These are phyloP conservation scores for Drosophila arawakana DNA, from an alignment of 1,140 invertebrate genomes.

Conservation along the genomic window DNA sequence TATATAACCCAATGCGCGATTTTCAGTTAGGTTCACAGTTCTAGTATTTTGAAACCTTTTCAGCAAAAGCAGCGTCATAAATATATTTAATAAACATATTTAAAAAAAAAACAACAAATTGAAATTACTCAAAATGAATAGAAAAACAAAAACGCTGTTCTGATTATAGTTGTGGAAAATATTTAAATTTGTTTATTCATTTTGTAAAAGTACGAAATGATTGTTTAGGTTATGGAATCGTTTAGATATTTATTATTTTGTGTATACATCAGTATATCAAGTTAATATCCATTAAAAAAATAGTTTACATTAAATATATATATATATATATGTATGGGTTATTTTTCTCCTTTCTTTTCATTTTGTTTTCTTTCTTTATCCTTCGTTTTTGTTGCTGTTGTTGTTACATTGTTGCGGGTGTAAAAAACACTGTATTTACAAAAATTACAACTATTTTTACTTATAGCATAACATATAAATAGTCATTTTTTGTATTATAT, in stretches of 20 bases:
- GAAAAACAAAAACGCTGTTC: not conserved
- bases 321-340: slow-evolving; percentile 40
- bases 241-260: slow-evolving; percentile 59
- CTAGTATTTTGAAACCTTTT: slow-evolving; percentile 45
- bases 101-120: slow-evolving; percentile 1
- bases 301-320: slow-evolving; percentile 66
- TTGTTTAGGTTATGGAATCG: slow-evolving; percentile 58
- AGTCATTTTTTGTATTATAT: slow-evolving; percentile 78
- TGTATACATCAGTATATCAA: slow-evolving; percentile 56
- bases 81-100: slow-evolving; percentile 54
- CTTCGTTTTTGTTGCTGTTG: slow-evolving; percentile 51
- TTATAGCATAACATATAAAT: slow-evolving; percentile 77
- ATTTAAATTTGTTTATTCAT: slow-evolving; percentile 1
- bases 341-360: slow-evolving; percentile 48
- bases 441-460: slow-evolving; percentile 72
- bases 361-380: slow-evolving; percentile 49
- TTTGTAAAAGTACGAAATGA: slow-evolving; percentile 35
- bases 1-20: slow-evolving; percentile 47
- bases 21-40: slow-evolving; percentile 41
- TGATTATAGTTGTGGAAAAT: not conserved
- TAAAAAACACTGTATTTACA: slow-evolving; percentile 81
- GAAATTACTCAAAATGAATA: too few relatives aligned
- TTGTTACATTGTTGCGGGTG: slow-evolving; percentile 52
- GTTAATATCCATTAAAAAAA: slow-evolving; percentile 76
- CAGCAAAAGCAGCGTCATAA: slow-evolving; percentile 35